These are phyloP conservation scores for Pyralis farinalis DNA, from an alignment of 2,888 invertebrate species.

Conservation along the genomic window DNA sequence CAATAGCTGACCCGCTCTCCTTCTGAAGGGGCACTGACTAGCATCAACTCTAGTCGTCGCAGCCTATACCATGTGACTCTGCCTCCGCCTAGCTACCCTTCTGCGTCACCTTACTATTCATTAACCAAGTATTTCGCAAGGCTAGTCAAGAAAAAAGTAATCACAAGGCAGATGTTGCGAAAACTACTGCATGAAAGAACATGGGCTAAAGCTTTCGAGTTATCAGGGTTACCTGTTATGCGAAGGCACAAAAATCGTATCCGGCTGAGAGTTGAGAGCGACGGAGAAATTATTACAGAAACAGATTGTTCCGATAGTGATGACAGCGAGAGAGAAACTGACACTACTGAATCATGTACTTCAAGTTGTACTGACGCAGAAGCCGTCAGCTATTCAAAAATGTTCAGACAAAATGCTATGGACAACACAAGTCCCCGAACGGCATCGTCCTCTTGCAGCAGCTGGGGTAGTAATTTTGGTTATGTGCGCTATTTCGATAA, in stretches of 20 bases:
- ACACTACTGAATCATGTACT: conserved; percentile 62
- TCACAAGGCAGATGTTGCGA: conserved; percentile 87
- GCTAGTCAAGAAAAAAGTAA: conserved; percentile 86
- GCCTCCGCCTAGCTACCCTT: conserved; percentile 88
- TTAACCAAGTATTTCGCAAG: conserved; percentile 88
- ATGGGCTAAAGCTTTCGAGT: conserved; percentile 72
- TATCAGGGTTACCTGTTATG: conserved; percentile 66
- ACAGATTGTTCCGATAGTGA: conserved; percentile 66
- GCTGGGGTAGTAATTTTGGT: conserved; percentile 83
- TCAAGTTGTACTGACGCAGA: conserved; percentile 62
- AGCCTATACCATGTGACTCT: conserved; percentile 82
- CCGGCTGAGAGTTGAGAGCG: conserved; percentile 60
- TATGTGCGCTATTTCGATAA: conserved; percentile 84
- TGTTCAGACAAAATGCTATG: conserved; percentile 82
- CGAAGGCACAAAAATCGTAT: conserved; percentile 70
- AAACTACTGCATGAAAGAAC: conserved; percentile 85
- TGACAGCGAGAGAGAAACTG: conserved; percentile 61
- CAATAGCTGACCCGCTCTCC: conserved; percentile 76
- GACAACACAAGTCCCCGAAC: conserved; percentile 69
- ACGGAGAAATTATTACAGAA: conserved; percentile 65
- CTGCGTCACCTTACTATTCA: conserved; percentile 88
- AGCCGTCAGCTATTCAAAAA: conserved; percentile 45
- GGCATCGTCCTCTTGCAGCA: conserved; percentile 72
- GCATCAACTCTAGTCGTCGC: conserved; percentile 75
- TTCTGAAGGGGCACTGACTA: conserved; percentile 77